Evolutionary conservation across 2,113 vertebrate species (phyloP), one percentile per base, ranked within the genome.

Genomic region (Antigone vipio): DNA sequence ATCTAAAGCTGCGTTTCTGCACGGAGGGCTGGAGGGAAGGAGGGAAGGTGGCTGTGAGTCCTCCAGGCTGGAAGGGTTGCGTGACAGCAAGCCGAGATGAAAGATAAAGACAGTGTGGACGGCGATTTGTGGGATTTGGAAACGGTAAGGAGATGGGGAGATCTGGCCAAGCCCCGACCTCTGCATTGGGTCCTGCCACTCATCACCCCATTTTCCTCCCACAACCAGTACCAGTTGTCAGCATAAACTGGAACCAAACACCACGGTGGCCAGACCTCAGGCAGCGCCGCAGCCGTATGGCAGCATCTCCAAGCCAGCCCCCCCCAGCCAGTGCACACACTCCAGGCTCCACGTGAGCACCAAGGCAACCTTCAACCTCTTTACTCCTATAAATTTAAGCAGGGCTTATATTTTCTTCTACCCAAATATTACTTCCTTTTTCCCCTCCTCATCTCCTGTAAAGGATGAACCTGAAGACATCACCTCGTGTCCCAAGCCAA

Each of bases 321-420:
- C 50, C 50, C 4, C 11, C 40, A 49, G 69, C 40, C 55, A 29
- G 5, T 12, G 0, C 35, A 1, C 0, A 0, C 11, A 0, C 58
- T 19, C 2, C 3, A 32, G 35, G 67, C 30, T 44, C n/a, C 1
- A 0, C 1, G 5, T 5, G 45, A 72, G 66, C 87, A 30, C 18
- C 83, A 14, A 11, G 38, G 53, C 22, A 2, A 29, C 80, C 76
- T 56, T 8, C 80, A 52, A 0, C 58, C 47, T 38, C 60, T 62
- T 38, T 34, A 12, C 68, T 47, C 32, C 73, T 20, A 1, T 3
- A 63, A 75, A 73, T 35, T 40, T 0, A 19, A 22, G 50, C 24
- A 26, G 23, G 34, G 5, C 13, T 88, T 30, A 24, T 23, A 22
- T 21, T 40, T 75, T 9, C 40, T 21, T 12, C 83, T 67, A 59